Evolutionary conservation across 2,797 vertebrate species (phyloP).

Genomic region (Chiroxiphia lanceolata): DNA sequence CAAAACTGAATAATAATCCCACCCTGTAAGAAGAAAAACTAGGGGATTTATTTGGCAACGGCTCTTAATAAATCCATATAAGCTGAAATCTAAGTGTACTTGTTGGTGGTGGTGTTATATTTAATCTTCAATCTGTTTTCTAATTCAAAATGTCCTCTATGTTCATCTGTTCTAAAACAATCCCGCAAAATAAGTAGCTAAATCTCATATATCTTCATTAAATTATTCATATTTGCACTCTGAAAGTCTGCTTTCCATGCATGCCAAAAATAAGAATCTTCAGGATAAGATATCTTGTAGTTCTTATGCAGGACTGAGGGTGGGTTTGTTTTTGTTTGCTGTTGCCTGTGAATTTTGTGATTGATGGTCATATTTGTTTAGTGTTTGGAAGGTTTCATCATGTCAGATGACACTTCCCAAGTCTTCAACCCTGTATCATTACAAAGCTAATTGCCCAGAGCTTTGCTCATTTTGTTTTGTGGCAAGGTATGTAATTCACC

Average conservation of each 20-base stretch:
- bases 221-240: background rate
- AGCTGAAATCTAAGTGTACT: background rate
- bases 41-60: background rate
- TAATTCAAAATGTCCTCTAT: background rate
- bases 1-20: background rate
- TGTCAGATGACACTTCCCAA: background rate
- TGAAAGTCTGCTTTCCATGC: background rate
- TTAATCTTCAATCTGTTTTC: constrained; percentile 17
- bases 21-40: background rate
- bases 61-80: background rate
- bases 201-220: background rate
- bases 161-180: background rate
- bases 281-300: background rate
- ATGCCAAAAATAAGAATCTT: background rate
- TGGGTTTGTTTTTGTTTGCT: background rate
- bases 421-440: background rate
- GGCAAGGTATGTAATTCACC: background rate
- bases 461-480: background rate
- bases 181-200: background rate
- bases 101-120: background rate
- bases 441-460: background rate
- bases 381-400: background rate
- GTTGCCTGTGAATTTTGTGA: background rate
- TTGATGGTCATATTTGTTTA: background rate
- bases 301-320: background rate